Conservation (phyloP, 2,797 vertebrate species). For the Adrianichthys oophorus region DNA sequence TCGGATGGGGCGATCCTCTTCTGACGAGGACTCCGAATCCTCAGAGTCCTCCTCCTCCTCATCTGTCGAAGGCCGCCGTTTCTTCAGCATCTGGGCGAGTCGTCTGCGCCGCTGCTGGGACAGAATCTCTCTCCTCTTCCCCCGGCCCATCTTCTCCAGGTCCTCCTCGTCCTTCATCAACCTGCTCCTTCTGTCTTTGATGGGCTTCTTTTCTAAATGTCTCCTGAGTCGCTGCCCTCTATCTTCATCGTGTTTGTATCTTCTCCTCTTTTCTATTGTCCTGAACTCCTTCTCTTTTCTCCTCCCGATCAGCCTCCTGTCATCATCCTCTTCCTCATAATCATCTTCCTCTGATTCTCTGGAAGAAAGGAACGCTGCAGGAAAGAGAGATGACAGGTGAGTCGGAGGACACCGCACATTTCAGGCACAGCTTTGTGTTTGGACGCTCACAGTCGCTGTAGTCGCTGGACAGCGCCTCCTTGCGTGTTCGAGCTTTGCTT, state of each 20-base stretch:
- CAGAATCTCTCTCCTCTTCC: conserved; percentile 71
- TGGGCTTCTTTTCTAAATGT: conserved; percentile 45
- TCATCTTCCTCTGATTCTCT: conserved; percentile 79
- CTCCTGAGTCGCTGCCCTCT: conserved; percentile 50
- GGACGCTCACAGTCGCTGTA: conserved; percentile 87
- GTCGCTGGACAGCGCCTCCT: conserved; percentile 88
- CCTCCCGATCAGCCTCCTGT: conserved; percentile 62
- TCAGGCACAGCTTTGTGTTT: neutral
- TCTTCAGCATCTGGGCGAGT: conserved; percentile 73
- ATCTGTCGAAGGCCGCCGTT: conserved; percentile 81
- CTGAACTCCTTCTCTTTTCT: conserved; percentile 37
- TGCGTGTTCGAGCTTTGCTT: conserved; percentile 77
- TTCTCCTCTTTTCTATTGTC: conserved; percentile 36
- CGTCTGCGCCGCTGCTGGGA: conserved; percentile 63
- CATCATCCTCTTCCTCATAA: conserved; percentile 77
- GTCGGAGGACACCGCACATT: neutral
- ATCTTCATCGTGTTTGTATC: conserved; percentile 27
- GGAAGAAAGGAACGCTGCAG: conserved; percentile 52
- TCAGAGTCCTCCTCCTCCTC: conserved; percentile 72
- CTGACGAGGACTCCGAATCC: conserved; percentile 50
- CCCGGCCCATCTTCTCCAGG: conserved; percentile 66
- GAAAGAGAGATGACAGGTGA: neutral
- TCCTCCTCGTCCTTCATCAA: conserved; percentile 44
- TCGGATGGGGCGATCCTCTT: conserved; percentile 68
- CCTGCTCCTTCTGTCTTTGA: conserved; percentile 40